A percentile compares a stretch with the other conserved stretches of the same genome.
Evolutionary conservation across 2,888 invertebrate species (phyloP).

Genomic region (Synergus japonicus): DNA sequence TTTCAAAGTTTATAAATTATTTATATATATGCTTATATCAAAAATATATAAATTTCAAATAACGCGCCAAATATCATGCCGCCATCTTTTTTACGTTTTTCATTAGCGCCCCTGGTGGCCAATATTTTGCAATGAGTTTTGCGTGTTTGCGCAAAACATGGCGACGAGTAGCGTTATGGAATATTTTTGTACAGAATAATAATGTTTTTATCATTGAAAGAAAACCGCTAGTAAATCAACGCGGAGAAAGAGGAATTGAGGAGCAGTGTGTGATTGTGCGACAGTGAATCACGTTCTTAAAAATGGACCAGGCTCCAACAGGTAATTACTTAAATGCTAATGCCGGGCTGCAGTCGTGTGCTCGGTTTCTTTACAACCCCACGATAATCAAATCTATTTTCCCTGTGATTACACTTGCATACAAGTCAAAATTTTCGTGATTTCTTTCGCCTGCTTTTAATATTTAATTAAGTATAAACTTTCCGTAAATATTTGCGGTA

Average conservation of each 20-base stretch:
- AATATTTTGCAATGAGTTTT: background rate
- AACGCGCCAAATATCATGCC: background rate
- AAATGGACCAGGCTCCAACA: conserved; percentile 75
- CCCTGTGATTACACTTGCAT: background rate
- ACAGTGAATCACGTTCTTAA: conserved; percentile 43
- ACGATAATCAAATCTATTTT: conserved; percentile 8
- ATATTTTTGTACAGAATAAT: background rate
- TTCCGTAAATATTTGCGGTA: background rate
- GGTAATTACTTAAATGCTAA: conserved; percentile 60
- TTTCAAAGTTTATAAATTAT: too few species aligned
- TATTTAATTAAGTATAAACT: background rate
- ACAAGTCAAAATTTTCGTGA: background rate
- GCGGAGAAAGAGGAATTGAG: background rate
- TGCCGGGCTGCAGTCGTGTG: conserved; percentile 28
- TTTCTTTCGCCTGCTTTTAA: background rate
- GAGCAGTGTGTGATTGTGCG: background rate
- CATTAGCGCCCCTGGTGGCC: background rate
- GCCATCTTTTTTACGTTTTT: background rate
- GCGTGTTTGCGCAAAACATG: conserved; percentile 13
- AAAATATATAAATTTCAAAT: background rate
- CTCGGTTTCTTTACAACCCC: background rate
- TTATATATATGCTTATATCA: too few species aligned
- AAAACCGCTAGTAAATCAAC: background rate
- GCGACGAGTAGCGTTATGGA: conserved; percentile 18
- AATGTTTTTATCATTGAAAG: conserved; percentile 26